These are phyloP conservation scores for Sebastes fasciatus DNA, from an alignment of 2,113 vertebrate genomes.

Conservation along the genomic window DNA sequence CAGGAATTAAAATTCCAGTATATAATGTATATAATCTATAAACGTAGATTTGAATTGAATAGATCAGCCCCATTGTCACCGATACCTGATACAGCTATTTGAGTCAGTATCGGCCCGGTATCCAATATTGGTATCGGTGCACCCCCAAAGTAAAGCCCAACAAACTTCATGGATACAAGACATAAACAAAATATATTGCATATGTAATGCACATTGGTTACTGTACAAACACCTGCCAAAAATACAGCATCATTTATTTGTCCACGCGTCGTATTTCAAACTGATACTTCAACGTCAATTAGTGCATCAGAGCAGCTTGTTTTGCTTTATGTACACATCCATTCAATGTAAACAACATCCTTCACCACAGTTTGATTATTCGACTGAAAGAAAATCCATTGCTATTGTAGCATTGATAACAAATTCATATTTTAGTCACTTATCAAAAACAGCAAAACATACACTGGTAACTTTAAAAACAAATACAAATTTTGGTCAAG, in stretches of 20 bases:
- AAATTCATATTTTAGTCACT: not conserved
- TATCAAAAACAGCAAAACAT: not conserved
- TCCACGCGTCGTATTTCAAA: not conserved
- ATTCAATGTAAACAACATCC: conserved; percentile 50
- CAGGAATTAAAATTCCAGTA: too few relatives aligned
- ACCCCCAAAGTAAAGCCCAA: not conserved
- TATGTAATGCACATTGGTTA: not conserved
- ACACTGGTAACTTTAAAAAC: not conserved
- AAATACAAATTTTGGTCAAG: not conserved
- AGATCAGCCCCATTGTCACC: too few relatives aligned
- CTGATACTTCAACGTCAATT: not conserved
- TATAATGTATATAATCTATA: too few relatives aligned
- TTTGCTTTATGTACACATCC: conserved; percentile 22
- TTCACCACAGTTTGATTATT: conserved; percentile 21
- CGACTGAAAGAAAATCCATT: not conserved
- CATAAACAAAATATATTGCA: not conserved
- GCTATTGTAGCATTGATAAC: not conserved
- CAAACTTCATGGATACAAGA: not conserved
- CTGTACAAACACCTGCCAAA: not conserved
- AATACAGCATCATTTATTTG: not conserved
- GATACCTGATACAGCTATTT: too few relatives aligned
- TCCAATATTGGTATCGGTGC: too few relatives aligned
- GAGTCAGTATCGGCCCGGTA: too few relatives aligned
- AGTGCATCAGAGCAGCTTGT: conserved; percentile 24
- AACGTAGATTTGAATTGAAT: too few relatives aligned